phyloP scores from a whole-genome alignment of 2,888 invertebrate genomes.

The Pharmacophagus antenor region DNA sequence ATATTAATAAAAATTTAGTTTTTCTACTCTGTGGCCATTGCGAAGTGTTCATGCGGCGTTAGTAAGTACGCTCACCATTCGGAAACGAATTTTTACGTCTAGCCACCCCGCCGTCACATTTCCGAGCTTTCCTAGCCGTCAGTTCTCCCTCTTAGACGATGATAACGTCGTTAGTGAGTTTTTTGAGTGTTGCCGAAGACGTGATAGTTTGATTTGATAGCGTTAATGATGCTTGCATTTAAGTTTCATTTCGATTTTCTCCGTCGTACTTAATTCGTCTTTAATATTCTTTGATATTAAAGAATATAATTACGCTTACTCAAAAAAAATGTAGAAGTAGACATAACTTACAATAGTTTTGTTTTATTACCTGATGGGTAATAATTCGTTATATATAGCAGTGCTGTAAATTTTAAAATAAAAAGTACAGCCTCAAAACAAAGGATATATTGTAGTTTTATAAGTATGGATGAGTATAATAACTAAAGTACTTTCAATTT shows the following conservation, averaged over 20 bases:
- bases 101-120: conserved; percentile 59
- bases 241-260: conserved; percentile 27
- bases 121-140: conserved; percentile 62
- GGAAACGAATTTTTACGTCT: conserved; percentile 75
- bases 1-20: background rate
- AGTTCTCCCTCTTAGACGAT: conserved; percentile 57
- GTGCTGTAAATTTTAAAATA: no score
- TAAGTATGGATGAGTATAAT: no score
- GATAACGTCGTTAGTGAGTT: conserved; percentile 69
- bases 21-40: conserved; percentile 40
- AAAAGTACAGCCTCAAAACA: no score
- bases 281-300: background rate
- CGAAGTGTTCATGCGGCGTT: conserved; percentile 35
- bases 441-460: no score
- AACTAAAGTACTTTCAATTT: no score
- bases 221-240: conserved; percentile 36
- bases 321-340: no score
- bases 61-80: conserved; percentile 44
- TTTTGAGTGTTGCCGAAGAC: conserved; percentile 53
- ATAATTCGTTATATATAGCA: no score
- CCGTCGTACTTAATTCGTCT: background rate
- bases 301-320: background rate
- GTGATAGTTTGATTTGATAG: conserved; percentile 51
- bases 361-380: no score
- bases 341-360: no score